These are phyloP conservation scores for Drosophila equinoxialis DNA, from an alignment of 1,140 invertebrate species.

Conservation along the genomic window DNA sequence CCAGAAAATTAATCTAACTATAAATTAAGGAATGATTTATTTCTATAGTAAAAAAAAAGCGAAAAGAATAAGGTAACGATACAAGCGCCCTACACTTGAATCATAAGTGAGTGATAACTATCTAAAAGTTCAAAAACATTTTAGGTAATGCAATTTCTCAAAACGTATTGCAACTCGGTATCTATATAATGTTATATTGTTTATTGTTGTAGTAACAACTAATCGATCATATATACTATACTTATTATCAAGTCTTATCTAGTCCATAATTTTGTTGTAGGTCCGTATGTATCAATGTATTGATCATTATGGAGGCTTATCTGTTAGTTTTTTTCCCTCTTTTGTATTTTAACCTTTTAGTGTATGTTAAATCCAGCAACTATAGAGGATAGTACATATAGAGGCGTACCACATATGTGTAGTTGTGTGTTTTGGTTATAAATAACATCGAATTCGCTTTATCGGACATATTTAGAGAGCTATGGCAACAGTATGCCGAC, in stretches of 20 bases:
- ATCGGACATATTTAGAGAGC: conserved; percentile 41
- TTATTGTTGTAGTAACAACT: neutral
- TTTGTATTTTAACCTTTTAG: conserved; percentile 33
- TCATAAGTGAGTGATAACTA: neutral
- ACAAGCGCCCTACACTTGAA: neutral
- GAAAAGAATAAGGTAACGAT: neutral
- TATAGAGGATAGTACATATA: conserved; percentile 1
- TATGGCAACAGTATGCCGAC: conserved; percentile 39
- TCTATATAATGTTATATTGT: neutral
- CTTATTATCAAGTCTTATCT: conserved; percentile 31
- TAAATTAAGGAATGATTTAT: conserved; percentile 5
- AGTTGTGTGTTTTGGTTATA: conserved; percentile 35
- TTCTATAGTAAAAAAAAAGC: neutral
- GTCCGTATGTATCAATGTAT: neutral
- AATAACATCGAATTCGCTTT: conserved; percentile 56
- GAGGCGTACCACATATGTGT: neutral
- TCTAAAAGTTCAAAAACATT: neutral
- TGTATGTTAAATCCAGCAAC: conserved; percentile 40
- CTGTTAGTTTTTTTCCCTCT: conserved; percentile 38
- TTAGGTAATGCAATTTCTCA: neutral
- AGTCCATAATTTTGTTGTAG: conserved; percentile 33
- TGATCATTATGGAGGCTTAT: conserved; percentile 47
- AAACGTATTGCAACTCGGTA: neutral
- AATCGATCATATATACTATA: conserved; percentile 26
- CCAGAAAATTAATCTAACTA: neutral